Base-by-base conservation (phyloP, 2,888 invertebrate species). In the Rhingia rostrata region DNA sequence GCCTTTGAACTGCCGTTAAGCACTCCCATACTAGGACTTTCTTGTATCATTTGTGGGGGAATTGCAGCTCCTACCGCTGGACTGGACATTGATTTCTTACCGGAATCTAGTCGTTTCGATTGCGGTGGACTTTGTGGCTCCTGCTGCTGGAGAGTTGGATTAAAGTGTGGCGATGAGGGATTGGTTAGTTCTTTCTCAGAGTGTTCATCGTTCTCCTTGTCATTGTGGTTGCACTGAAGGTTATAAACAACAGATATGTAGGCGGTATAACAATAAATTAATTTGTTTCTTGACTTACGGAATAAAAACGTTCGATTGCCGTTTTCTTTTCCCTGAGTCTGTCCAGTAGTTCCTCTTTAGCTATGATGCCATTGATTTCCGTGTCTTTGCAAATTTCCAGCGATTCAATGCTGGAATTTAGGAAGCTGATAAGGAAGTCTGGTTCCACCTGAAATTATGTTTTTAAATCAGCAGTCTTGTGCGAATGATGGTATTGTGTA, bases 391-490 rank as follows among this genome's bases (percentile, higher is more conserved):
- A 90, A 90, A 93, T 91, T 88, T 93, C 87, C 93, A 91, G 88
- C 89, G 93, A 88, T 92, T 93, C 87, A 87, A 96, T 93, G 87
- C 95, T 95, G 83, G 94, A 95, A 86, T 95, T 95, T 41, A 96
- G 89, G 89, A 96, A 96, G 85, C 94, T 93, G 53, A 95, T 92
- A 89, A 95, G 93, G 89, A 95, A 95, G 88, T 95, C 94, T 12
- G 95, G 95, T 86, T 95, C 94, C 74, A 95, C 94, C 95, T 95
- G 88, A 22, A 89, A 88, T 74, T 6, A 49, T 30, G 9, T 10
- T 54, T 45, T 12, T 63, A 60, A 49, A 67, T n/a, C 10, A 0
- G 33, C 12, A 47, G 1, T 22, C 1, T 14, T 10, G 4, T 22
- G 7, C 47, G 22, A 7, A 9, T 9, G 22, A 7, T 2, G 7